Evolutionary conservation across 2,888 invertebrate genomes (phyloP), one percentile per base, ranked within the genome.

Genomic region (Embidobia sp.): DNA sequence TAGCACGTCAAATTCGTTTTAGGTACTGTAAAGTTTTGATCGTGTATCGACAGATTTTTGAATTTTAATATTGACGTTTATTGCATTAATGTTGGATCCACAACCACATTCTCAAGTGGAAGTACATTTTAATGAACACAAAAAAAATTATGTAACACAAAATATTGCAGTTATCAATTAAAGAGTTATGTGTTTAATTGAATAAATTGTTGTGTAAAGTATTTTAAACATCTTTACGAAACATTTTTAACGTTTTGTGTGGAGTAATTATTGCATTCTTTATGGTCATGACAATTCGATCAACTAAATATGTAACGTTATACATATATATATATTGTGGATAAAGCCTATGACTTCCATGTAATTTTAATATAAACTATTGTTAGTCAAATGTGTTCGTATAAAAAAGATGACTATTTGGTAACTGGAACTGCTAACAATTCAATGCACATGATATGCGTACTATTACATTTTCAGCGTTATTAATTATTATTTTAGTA

Each of bases 281-380:
- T 61, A 16, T 35, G 8, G 11, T 48, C 57, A 57, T 37, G 15
- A 22, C 48, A 48, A 48, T 59, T 49, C 10, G 13, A 70, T 27
- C 35, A 27, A 33, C n/a, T 59, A 70, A 49, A 33, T 18, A 42
- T 51, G 22, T 40, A 51, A 70, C 31, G 19, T 22, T 49, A 8
- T 40, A 13, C 40, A 51, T 6, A 22, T 22, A 61, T 35, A 46
- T n/a, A n/a, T n/a, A n/a, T n/a, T n/a, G n/a, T 63, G 53, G 19
- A 49, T 35, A 40, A 55, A 73, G 55, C 57, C 48, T 57, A 46
- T 57, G 64, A 63, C 73, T 73, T 73, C 64, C 73, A 73, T 73
- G 73, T 73, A 73, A 64, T 64, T 73, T 73, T 57, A 64, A 49
- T 49, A 42, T 64, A 70, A 61, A 61, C 18, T 69, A 57, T 33